These are phyloP conservation scores for Coenonympha glycerion DNA, from an alignment of 2,888 invertebrate genomes.

Conservation along the genomic window DNA sequence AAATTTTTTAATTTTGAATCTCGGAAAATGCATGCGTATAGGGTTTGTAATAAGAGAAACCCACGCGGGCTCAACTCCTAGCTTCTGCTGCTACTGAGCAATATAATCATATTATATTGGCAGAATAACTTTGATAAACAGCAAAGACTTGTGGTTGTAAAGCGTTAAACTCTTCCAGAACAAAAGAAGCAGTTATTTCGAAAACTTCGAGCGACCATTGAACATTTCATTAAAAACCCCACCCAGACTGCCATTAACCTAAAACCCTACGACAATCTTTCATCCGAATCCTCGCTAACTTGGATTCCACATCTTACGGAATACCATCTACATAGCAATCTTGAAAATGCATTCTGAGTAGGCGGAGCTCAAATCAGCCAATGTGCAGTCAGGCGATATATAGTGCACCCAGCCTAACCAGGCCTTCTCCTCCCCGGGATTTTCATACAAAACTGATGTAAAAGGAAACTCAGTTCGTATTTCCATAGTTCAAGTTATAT, in stretches of 20 bases:
- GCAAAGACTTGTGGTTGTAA: no score
- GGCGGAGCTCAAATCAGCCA: slow-evolving; percentile 73
- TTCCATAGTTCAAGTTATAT: slow-evolving; percentile 46
- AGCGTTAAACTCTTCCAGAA: background rate
- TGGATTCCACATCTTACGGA: slow-evolving; percentile 47
- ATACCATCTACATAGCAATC: slow-evolving; percentile 70
- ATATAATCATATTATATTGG: no score
- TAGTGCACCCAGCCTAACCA: slow-evolving; percentile 50
- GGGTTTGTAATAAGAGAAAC: no score
- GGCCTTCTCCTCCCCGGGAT: slow-evolving; percentile 41
- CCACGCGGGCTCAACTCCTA: no score
- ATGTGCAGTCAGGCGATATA: slow-evolving; percentile 75
- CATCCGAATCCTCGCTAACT: slow-evolving; percentile 47
- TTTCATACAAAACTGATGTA: slow-evolving; percentile 35
- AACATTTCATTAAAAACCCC: slow-evolving; percentile 22
- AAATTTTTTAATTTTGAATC: no score
- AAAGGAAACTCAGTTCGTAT: slow-evolving; percentile 42
- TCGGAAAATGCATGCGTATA: no score
- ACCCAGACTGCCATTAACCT: slow-evolving; percentile 43
- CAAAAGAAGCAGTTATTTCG: background rate
- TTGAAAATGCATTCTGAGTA: slow-evolving; percentile 71
- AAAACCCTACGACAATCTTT: slow-evolving; percentile 43
- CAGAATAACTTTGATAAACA: no score
- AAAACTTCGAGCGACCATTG: slow-evolving; percentile 40
- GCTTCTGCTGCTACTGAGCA: no score